Percentiles rank a stretch among this genome's conserved stretches.
Conservation (phyloP, 37 sponge, comb jelly and placozoan species). For the Bolinopsis microptera region DNA sequence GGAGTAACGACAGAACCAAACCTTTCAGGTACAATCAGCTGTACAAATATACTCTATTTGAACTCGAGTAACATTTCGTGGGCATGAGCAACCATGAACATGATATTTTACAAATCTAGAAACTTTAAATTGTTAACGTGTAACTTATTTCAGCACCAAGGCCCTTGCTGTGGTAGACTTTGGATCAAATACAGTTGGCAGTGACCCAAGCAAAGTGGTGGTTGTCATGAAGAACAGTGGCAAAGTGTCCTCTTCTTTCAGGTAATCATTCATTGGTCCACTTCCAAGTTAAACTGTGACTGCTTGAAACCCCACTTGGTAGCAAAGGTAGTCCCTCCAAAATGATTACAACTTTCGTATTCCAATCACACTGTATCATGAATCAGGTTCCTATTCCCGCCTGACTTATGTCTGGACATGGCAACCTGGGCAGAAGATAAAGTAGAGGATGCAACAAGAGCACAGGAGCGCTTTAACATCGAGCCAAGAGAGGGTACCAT, state of each 20-base stretch:
- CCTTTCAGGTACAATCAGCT: constrained; percentile 22
- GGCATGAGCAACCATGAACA: too few species aligned
- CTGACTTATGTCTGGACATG: constrained; percentile 90
- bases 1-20: constrained; percentile 70
- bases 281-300: too few species aligned
- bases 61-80: too few species aligned
- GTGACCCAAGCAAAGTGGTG: constrained; percentile 65
- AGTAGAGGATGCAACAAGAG: constrained; percentile 75
- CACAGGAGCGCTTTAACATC: constrained; percentile 82
- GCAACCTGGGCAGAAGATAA: constrained; percentile 95
- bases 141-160: constrained; percentile 69
- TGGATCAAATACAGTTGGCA: constrained; percentile 75
- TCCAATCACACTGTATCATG: too few species aligned
- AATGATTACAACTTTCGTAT: too few species aligned
- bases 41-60: too few species aligned
- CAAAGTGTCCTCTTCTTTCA: constrained; percentile 33
- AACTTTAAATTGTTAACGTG: too few species aligned
- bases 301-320: not conserved
- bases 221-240: constrained; percentile 63
- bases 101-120: too few species aligned
- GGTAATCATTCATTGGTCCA: not conserved
- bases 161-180: constrained; percentile 80
- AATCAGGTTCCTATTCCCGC: constrained; percentile 93
- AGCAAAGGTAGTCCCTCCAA: too few species aligned
- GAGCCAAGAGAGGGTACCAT: constrained; percentile 77